Evolutionary conservation across 2,888 invertebrate genomes (phyloP), one percentile per base, ranked within the genome.

Genomic region (Caenorhabditis uteleia): DNA sequence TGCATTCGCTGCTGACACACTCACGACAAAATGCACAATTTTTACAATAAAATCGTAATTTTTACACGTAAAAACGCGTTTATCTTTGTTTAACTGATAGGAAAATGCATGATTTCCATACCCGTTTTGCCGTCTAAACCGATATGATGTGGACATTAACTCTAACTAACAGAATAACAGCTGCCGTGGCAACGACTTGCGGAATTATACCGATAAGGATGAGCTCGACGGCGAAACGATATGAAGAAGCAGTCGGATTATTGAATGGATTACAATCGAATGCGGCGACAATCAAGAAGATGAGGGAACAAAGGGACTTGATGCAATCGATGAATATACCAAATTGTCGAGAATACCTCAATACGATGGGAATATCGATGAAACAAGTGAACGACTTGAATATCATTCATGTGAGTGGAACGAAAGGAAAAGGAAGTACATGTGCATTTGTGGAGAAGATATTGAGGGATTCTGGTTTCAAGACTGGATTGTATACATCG

Each of bases 391-490:
- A 82, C 47, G 20, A 45, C 3, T 55, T 83, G 43, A 90, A 91
- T 50, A 88, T 94, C 38, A 93, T 98, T 80, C 98, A 98, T 86
- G 90, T 98, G 6, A 89, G 93, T 60, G 98, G 98, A 10, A 97
- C 97, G 1, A 98, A 98, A 86, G 98, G 97, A 48, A 98, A 98
- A 89, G 88, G 88, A 2, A 93, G 94, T 18, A 94, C 95, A 0
- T 94, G 95, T 83, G 93, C 95, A 0, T 90, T 92, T 84, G 89
- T 90, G 70, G 98, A 98, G 84, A 89, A 90, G 0, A 91, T 98
- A 64, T 87, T 98, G 10, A 88, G 92, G 0, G 86, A 88, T 23
- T 89, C 91, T 83, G 93, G 93, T 2, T 89, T 88, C 80, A 89
- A 88, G 78, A 97, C 95, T 0, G 97, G 97, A 6, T 91, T 98